A percentile compares a stretch with the other conserved stretches of the same genome.
Conservation (phyloP, 2,113 vertebrate genomes). For the Elachura formosa region DNA sequence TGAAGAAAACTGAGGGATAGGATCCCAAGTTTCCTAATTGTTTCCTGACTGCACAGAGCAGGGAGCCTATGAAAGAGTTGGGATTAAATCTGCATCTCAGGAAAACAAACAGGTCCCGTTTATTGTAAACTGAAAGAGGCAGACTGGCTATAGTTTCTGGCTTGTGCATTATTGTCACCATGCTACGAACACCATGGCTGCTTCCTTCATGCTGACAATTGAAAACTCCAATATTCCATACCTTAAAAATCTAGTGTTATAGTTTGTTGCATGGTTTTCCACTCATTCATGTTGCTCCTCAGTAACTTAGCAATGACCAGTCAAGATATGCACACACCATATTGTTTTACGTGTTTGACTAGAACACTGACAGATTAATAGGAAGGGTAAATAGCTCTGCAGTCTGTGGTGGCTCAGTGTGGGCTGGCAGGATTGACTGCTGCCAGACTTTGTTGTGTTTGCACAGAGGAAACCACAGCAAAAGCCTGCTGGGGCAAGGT, state of each 20-base stretch:
- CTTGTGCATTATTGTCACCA: constrained; percentile 25
- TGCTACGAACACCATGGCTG: constrained; percentile 38
- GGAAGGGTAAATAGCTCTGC: constrained; percentile 86
- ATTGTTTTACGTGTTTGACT: constrained; percentile 89
- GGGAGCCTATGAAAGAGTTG: background rate
- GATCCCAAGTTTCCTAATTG: constrained; percentile 14
- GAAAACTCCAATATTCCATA: constrained; percentile 62
- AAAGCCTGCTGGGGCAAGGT: constrained; percentile 80
- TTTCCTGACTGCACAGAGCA: background rate
- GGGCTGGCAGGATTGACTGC: constrained; percentile 75
- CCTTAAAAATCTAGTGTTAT: constrained; percentile 61
- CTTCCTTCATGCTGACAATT: constrained; percentile 23
- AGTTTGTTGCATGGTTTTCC: constrained; percentile 68
- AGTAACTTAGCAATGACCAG: constrained; percentile 83
- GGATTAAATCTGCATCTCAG: constrained; percentile 38
- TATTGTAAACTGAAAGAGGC: constrained; percentile 20
- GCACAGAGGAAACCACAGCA: constrained; percentile 77
- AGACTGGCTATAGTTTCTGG: constrained; percentile 18
- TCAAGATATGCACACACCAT: constrained; percentile 83
- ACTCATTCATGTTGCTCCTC: constrained; percentile 71
- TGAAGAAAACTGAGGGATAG: background rate
- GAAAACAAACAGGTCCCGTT: constrained; percentile 8
- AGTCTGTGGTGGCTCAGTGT: constrained; percentile 72
- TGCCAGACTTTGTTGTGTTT: constrained; percentile 75
- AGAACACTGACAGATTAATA: constrained; percentile 93